Conservation (phyloP, 2,797 vertebrate species). For the Urocyon cinereoargenteus region DNA sequence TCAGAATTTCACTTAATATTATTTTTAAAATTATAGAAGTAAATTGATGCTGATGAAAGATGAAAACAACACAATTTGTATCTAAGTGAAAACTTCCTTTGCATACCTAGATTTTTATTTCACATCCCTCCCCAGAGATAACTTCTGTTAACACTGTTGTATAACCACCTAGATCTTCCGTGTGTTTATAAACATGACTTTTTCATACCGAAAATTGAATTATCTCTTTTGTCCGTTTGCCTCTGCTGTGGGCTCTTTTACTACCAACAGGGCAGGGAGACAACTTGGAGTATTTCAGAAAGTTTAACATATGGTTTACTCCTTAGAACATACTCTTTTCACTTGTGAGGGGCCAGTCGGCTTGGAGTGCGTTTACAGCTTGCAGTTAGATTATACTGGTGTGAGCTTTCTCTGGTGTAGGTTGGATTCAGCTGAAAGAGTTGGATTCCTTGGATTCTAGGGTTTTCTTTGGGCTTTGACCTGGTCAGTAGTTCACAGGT, state of each 20-base stretch:
- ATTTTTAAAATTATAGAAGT: slow-evolving; percentile 24
- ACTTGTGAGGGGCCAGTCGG: background rate
- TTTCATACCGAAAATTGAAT: background rate
- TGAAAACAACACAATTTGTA: background rate
- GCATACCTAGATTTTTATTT: background rate
- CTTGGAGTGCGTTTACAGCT: background rate
- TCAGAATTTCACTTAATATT: background rate
- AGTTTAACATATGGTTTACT: background rate
- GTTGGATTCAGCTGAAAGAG: background rate
- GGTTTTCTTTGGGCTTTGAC: slow-evolving; percentile 3
- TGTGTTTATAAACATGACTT: background rate
- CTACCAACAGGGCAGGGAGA: background rate
- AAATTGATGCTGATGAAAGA: background rate
- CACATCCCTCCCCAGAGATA: background rate
- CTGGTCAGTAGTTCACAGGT: background rate
- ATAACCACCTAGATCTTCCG: background rate
- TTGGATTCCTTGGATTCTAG: slow-evolving; percentile 24
- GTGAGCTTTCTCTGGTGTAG: background rate
- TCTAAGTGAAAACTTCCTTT: background rate
- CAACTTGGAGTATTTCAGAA: slow-evolving; percentile 40
- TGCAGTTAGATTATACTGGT: background rate
- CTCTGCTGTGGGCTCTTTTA: background rate
- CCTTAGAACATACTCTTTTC: background rate
- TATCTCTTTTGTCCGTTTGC: background rate
- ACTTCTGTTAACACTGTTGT: background rate